Evolutionary conservation across 1,140 invertebrate species (phyloP).

Genomic region (Battus philenor): DNA sequence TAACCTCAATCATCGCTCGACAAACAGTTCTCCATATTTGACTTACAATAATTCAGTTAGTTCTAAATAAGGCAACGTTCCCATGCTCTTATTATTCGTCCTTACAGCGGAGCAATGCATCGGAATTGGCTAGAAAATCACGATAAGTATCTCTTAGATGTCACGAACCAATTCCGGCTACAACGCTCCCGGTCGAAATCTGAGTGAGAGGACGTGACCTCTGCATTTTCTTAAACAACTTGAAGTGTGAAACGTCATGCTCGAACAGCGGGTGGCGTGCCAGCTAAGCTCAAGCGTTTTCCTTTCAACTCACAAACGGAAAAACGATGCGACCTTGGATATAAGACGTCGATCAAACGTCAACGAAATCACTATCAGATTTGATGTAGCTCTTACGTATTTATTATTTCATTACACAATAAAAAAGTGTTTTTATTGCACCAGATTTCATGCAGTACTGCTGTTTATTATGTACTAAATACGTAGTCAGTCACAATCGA

Average conservation of each 20-base stretch:
- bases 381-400: constrained; percentile 53
- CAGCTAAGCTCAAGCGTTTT: constrained; percentile 25
- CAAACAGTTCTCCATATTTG: constrained; percentile 58
- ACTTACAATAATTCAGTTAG: constrained; percentile 56
- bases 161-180: constrained; percentile 68
- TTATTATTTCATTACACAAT: too few relatives aligned
- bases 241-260: constrained; percentile 66
- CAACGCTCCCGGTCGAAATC: constrained; percentile 59
- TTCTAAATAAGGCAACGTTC: constrained; percentile 42
- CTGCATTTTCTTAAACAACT: constrained; percentile 42
- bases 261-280: constrained; percentile 57
- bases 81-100: constrained; percentile 61
- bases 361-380: constrained; percentile 62
- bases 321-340: constrained; percentile 47
- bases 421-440: too few relatives aligned
- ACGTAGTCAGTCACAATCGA: too few relatives aligned
- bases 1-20: constrained; percentile 42
- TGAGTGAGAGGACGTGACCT: constrained; percentile 70
- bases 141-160: constrained; percentile 69
- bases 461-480: too few relatives aligned
- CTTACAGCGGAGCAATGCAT: constrained; percentile 50
- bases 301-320: constrained; percentile 35
- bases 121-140: constrained; percentile 69
- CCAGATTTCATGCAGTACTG: too few relatives aligned
- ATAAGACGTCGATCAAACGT: constrained; percentile 65